Base-by-base conservation (phyloP, 1,140 invertebrate species). In the Solenopsis invicta region DNA sequence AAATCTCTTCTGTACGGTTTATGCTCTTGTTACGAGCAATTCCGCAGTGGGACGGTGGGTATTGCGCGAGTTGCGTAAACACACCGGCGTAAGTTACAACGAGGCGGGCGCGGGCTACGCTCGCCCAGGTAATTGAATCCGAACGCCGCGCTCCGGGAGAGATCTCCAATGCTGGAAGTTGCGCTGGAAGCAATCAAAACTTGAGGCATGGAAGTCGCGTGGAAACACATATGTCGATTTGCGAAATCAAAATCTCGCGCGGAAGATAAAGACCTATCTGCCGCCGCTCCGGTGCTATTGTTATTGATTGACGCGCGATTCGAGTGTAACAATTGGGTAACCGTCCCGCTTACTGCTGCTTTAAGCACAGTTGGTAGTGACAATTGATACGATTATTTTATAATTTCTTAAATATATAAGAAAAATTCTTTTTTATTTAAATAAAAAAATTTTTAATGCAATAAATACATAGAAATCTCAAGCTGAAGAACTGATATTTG, bases 1-100 rank as follows among this genome's bases (percentile, higher is more conserved):
- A 87, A 87, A 72, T 81, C 67, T 82, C 48, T 66, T 71, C 24
- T 72, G 16, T 76, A 76, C 50, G 61, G 29, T 76, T 85, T 87
- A 87, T 61, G 45, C 80, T 59, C 13, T 59, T 64, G 81, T 71
- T 85, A 76, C 62, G 62, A 76, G 62, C 67, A 59, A 74, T 76
- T 85, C 45, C 45, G 59, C 52, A 61, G 21, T 21, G 41, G 37
- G 34, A 76, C 64, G 72, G 29, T 29, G 29, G 59, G 45, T 29
- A 24, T 77, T 85, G 41, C 59, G 48, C 54, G 45, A 69, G 71
- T 69, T 64, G 45, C 59, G 54, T 75, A 75, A 75, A 59, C 80
- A 59, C 24, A 48, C 29, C n/a, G 64, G 45, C 45, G 18, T 9
- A 72, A 77, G 45, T 71, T 85, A 61, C 18, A 48, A 45, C 12